Evolutionary conservation across 2,797 vertebrate genomes (phyloP).

Genomic region (Phalloptychus januarius): DNA sequence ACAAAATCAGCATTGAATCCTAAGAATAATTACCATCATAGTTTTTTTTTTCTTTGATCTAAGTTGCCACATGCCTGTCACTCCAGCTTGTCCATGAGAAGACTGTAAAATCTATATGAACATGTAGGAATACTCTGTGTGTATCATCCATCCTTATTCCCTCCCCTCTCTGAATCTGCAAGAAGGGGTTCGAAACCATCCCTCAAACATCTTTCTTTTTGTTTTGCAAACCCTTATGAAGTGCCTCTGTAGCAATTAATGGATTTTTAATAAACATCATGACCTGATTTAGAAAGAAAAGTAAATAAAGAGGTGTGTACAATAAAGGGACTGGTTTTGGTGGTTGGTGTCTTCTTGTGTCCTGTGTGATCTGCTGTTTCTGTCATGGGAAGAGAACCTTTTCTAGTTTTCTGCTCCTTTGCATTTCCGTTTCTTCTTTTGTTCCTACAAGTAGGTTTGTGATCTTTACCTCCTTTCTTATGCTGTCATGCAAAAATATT

Average conservation of each 20-base stretch:
- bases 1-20: not conserved
- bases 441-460: not conserved
- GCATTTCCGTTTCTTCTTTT: not conserved
- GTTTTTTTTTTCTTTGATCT: no score
- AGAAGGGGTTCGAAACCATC: conserved; percentile 49
- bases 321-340: conserved; percentile 83
- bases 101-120: conserved; percentile 48
- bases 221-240: conserved; percentile 76
- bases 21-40: conserved; percentile 9
- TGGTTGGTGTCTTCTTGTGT: conserved; percentile 83
- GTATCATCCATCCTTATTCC: conserved; percentile 37
- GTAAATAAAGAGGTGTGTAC: conserved; percentile 83
- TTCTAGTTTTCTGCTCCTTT: conserved; percentile 23
- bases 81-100: conserved; percentile 49
- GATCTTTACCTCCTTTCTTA: not conserved
- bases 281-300: conserved; percentile 66
- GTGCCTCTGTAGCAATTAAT: conserved; percentile 82
- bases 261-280: conserved; percentile 75
- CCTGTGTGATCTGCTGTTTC: conserved; percentile 52
- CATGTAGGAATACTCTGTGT: conserved; percentile 38
- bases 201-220: conserved; percentile 45
- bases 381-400: conserved; percentile 16
- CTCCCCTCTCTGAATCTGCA: conserved; percentile 43
- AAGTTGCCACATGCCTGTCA: conserved; percentile 56
- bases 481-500: not conserved